These are phyloP conservation scores for Psephotus haematonotus DNA, from an alignment of 2,113 vertebrate genomes.

Conservation along the genomic window DNA sequence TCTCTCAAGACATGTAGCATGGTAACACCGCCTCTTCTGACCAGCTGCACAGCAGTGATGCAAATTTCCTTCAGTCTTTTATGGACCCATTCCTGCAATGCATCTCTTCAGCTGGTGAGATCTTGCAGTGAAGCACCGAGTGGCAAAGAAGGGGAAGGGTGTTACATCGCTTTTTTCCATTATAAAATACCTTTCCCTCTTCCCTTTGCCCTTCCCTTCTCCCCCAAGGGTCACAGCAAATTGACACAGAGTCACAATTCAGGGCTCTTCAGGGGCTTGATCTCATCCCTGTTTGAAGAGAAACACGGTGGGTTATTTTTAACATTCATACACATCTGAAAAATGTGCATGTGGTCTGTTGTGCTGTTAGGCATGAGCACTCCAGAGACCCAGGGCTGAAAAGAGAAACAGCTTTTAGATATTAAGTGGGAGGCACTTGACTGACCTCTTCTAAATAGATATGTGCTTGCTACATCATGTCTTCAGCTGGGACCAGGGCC, in stretches of 20 bases:
- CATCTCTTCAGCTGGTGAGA: not conserved
- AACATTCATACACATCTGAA: not conserved
- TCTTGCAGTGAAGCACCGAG: not conserved
- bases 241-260: not conserved
- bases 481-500: not conserved
- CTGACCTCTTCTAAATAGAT: slow-evolving; percentile 2
- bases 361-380: not conserved
- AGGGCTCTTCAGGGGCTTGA: not conserved
- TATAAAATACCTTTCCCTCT: slow-evolving; percentile 5
- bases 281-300: slow-evolving; percentile 12
- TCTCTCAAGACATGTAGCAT: not conserved
- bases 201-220: not conserved
- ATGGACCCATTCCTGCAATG: not conserved
- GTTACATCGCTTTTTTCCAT: slow-evolving; percentile 2
- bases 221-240: not conserved
- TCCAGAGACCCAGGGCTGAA: not conserved
- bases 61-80: not conserved
- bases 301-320: slow-evolving; percentile 10
- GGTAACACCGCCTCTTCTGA: not conserved
- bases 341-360: slow-evolving; percentile 8
- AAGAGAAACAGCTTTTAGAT: slow-evolving; percentile 54
- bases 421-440: slow-evolving; percentile 28
- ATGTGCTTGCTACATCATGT: not conserved
- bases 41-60: not conserved
- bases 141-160: not conserved